Evolutionary conservation across 2,888 invertebrate species (phyloP).

Genomic region (Arctia plantaginis): DNA sequence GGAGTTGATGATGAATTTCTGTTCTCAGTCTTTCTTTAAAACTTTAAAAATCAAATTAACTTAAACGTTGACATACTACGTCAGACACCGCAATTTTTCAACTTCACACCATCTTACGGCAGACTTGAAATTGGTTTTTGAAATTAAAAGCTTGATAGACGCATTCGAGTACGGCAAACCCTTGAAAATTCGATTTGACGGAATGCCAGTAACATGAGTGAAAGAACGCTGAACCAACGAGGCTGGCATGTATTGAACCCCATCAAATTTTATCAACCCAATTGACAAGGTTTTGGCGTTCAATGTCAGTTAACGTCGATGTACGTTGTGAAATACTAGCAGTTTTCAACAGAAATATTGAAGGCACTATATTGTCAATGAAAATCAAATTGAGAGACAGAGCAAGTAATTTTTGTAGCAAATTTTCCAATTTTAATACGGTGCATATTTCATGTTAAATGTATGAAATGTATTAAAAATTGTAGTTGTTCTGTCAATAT

Average conservation of each 20-base stretch:
- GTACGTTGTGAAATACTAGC: constrained; percentile 56
- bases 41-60: not conserved
- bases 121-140: constrained; percentile 44
- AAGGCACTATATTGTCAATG: not conserved
- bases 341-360: not conserved
- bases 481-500: not conserved
- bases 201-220: constrained; percentile 71
- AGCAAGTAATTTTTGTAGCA: not conserved
- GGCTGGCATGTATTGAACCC: constrained; percentile 57
- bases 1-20: not conserved
- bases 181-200: constrained; percentile 61
- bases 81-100: constrained; percentile 33
- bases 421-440: not conserved
- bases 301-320: constrained; percentile 62
- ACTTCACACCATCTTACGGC: constrained; percentile 26
- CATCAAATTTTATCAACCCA: constrained; percentile 81
- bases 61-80: not conserved
- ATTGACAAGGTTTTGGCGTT: constrained; percentile 79
- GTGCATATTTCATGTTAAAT: not conserved
- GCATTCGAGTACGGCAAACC: constrained; percentile 49
- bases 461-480: not conserved
- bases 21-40: not conserved
- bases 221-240: constrained; percentile 36
- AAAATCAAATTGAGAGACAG: not conserved
- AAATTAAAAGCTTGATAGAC: constrained; percentile 48